Percentiles rank a stretch among this genome's conserved stretches.
Evolutionary conservation across 2,113 vertebrate species (phyloP).

Genomic region (Neogale vison): DNA sequence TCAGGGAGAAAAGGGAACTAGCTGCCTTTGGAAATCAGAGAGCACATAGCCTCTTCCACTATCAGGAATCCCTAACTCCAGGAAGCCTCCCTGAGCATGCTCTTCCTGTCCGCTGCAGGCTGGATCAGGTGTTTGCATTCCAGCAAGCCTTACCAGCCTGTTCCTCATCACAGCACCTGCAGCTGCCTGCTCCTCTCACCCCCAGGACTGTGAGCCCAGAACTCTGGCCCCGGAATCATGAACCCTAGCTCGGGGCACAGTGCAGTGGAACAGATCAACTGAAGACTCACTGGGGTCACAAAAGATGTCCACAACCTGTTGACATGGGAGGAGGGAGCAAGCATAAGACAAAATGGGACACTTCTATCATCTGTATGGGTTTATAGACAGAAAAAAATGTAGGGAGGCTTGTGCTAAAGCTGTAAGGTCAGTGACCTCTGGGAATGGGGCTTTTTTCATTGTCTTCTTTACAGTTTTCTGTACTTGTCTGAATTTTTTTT

Average conservation of each 20-base stretch:
- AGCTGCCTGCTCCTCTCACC: not conserved
- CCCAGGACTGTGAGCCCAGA: not conserved
- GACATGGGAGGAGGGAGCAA: not conserved
- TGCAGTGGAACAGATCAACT: not conserved
- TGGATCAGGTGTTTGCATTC: not conserved
- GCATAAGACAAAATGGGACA: not conserved
- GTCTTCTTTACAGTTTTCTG: not conserved
- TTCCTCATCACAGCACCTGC: not conserved
- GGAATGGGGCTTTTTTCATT: not conserved
- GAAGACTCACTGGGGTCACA: not conserved
- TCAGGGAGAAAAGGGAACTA: not conserved
- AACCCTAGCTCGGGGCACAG: not conserved
- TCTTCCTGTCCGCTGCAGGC: no score
- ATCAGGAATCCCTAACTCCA: no score
- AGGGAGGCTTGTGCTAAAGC: not conserved
- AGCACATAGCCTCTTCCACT: not conserved
- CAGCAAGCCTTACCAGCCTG: not conserved
- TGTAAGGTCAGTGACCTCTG: not conserved
- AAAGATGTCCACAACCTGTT: not conserved
- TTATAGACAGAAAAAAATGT: not conserved
- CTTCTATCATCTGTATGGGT: not conserved
- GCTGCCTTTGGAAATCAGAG: not conserved
- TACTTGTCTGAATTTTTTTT: not conserved
- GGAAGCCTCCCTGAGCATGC: not conserved
- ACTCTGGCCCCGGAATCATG: not conserved